Evolutionary conservation across 2,797 vertebrate species (phyloP), one percentile per base, ranked within the genome.

Genomic region (Propithecus perrieri): DNA sequence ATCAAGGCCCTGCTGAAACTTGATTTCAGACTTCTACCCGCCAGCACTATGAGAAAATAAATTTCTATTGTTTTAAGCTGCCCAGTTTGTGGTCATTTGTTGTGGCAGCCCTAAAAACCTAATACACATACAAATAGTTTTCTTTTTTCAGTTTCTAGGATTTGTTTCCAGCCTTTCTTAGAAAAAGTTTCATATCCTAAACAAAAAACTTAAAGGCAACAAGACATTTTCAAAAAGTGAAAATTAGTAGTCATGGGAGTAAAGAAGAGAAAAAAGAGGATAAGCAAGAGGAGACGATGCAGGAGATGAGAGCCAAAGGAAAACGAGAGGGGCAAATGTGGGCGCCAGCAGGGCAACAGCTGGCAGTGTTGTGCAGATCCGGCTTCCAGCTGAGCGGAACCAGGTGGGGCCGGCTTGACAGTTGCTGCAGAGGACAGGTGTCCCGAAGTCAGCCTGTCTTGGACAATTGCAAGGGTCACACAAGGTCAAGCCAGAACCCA

Each of bases 371-470:
- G 38, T 86, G 35, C 48, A 33, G 76, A 67, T 12, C 69, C 12
- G 6, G 43, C 76, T 50, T 96, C 61, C 85, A 55, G 71, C 72
- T 38, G 46, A 92, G 75, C 18, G 18, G 28, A 76, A n/a, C 75
- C 65, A 69, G 75, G 75, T 85, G 83, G 67, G 13, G n/a, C 30
- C 28, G 43, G 24, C 30, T 67, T 63, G 59, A 46, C 93, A 95
- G 95, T 69, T 97, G 92, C 88, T 74, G 5, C 67, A 38, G 35
- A 15, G 63, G 81, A 96, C 96, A 95, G 88, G 85, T 95, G 90
- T 43, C 7, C 0, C 63, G 38, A 95, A 95, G 69, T 75, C 90
- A 91, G 84, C 55, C 57, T 43, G 61, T 46, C 24, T n/a, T 12
- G 57, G 76, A 90, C 63, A 92, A 43, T 26, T 50, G 69, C 38